Evolutionary conservation across 2,888 invertebrate genomes (phyloP).

Genomic region (Athrips mouffetella): DNA sequence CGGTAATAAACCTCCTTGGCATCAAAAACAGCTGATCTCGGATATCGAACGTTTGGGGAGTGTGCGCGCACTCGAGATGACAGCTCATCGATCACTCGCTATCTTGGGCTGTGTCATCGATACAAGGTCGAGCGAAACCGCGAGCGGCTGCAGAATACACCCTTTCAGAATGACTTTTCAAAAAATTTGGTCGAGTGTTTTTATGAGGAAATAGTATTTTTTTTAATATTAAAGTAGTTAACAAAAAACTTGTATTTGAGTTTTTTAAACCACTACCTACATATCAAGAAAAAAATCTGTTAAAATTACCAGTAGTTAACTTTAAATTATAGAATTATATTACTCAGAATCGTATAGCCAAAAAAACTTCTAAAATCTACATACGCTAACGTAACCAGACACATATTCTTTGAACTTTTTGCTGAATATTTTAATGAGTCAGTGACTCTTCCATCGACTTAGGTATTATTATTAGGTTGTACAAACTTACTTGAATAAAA

Average conservation of each 20-base stretch:
- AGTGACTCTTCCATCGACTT: background rate
- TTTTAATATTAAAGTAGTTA: background rate
- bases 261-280: background rate
- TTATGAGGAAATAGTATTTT: background rate
- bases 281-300: no score
- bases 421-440: background rate
- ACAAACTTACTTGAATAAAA: background rate
- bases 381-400: background rate
- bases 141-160: background rate
- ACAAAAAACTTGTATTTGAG: background rate
- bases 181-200: background rate
- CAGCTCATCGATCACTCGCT: constrained; percentile 51
- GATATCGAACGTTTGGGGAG: constrained; percentile 16
- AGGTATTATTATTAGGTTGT: background rate
- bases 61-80: constrained; percentile 36
- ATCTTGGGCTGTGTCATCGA: constrained; percentile 43
- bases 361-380: background rate
- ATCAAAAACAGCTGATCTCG: constrained; percentile 9
- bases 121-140: constrained; percentile 40
- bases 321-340: no score
- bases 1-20: background rate
- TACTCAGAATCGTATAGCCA: background rate
- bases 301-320: no score
- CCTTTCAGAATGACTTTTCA: background rate
- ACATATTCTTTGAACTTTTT: background rate